phyloP scores from a whole-genome alignment of 2,113 vertebrate species.

The Dendropsophus ebraccatus region DNA sequence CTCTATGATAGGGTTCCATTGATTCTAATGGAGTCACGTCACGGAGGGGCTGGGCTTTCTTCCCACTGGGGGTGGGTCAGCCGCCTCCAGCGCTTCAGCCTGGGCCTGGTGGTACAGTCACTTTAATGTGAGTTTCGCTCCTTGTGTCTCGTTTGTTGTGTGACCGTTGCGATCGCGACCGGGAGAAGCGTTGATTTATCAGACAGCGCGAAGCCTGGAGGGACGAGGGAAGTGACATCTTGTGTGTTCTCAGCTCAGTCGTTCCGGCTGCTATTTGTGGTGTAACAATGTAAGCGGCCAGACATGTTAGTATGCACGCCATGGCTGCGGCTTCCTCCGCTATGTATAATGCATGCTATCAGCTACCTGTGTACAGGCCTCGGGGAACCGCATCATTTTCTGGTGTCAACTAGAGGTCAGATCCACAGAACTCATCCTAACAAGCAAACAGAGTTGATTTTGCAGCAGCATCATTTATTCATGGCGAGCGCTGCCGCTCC shows the following conservation, averaged over 20 bases:
- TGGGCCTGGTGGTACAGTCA: too few relatives aligned
- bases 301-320: slow-evolving; percentile 12
- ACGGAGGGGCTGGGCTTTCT: too few relatives aligned
- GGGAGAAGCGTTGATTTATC: neutral
- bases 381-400: slow-evolving; percentile 4
- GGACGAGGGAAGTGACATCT: slow-evolving; percentile 11
- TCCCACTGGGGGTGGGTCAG: too few relatives aligned
- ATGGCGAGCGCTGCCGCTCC: neutral
- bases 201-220: neutral
- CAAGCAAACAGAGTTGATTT: slow-evolving; percentile 55
- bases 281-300: neutral
- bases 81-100: too few relatives aligned
- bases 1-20: too few relatives aligned
- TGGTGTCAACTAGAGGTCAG: slow-evolving; percentile 41
- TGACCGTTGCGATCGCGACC: neutral
- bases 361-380: neutral
- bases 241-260: slow-evolving; percentile 5
- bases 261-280: slow-evolving; percentile 4
- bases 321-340: neutral
- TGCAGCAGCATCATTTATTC: slow-evolving; percentile 53
- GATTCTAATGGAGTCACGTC: too few relatives aligned
- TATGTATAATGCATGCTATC: slow-evolving; percentile 14
- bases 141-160: neutral
- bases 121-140: neutral
- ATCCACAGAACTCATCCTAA: slow-evolving; percentile 44